Evolutionary conservation across 2,113 vertebrate species (phyloP).

Genomic region (Eidolon helvum): DNA sequence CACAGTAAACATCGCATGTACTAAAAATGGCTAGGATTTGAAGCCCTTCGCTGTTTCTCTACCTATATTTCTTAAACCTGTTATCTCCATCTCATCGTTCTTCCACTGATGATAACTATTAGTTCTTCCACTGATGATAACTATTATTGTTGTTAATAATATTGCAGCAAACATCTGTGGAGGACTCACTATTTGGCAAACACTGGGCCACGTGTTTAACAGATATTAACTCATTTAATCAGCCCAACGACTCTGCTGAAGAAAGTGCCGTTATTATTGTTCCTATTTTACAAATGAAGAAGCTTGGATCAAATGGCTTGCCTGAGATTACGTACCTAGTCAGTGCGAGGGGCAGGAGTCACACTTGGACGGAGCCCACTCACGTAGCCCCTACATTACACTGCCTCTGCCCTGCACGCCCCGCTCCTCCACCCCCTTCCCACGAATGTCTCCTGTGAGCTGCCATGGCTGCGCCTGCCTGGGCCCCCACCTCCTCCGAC

Average conservation of each 20-base stretch:
- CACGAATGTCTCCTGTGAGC: neutral
- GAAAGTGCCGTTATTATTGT: accelerated
- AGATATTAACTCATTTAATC: neutral
- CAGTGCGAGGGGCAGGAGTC: neutral
- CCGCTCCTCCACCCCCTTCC: accelerated
- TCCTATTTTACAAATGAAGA: neutral
- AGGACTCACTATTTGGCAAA: neutral
- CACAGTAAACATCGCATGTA: neutral
- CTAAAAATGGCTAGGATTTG: neutral
- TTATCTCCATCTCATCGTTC: neutral
- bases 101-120: neutral
- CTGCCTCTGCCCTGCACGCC: neutral
- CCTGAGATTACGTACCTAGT: neutral
- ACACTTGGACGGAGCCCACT: neutral
- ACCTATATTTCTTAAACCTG: neutral
- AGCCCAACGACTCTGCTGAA: neutral
- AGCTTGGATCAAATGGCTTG: too few species aligned
- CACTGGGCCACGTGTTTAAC: neutral
- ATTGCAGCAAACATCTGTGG: neutral
- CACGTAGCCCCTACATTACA: accelerated
- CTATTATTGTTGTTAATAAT: neutral
- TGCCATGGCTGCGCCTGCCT: neutral
- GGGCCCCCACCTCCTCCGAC: too few species aligned
- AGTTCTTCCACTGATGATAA: neutral
- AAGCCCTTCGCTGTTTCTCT: neutral